Percentiles rank a stretch among this genome's conserved stretches.
Conservation (phyloP, 92 coral and sea anemone genomes). For the Umimayanthus chanpuru region DNA sequence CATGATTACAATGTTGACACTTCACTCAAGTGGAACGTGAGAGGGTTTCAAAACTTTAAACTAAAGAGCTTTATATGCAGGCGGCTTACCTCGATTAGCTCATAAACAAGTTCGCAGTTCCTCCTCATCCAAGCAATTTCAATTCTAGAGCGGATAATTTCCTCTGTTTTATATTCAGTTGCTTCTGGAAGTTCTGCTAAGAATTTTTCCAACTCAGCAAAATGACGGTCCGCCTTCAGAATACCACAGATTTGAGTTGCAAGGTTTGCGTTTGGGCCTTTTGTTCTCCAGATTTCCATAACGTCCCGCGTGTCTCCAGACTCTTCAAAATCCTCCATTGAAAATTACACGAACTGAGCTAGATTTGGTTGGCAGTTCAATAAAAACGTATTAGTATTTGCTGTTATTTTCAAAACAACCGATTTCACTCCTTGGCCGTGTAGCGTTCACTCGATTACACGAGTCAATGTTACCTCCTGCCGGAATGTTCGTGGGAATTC, state of each 20-base stretch:
- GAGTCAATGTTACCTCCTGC: not conserved
- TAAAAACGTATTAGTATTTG: not conserved
- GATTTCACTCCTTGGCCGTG: not conserved
- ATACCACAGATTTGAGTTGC: conserved; percentile 51
- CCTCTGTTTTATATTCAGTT: conserved; percentile 27
- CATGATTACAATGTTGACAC: conserved; percentile 24
- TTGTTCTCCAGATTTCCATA: conserved; percentile 22
- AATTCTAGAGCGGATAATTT: conserved; percentile 47
- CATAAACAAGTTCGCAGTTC: conserved; percentile 49
- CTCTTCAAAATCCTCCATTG: conserved; percentile 18
- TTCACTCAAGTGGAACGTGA: conserved; percentile 31
- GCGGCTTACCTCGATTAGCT: conserved; percentile 47
- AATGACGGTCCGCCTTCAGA: conserved; percentile 30
- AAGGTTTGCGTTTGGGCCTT: conserved; percentile 33
- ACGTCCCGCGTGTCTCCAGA: not conserved
- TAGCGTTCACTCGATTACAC: not conserved
- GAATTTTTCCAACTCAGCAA: conserved; percentile 43
- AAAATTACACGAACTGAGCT: conserved; percentile 27
- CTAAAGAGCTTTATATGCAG: no score
- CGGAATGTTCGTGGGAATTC: conserved; percentile 27
- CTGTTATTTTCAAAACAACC: conserved; percentile 2
- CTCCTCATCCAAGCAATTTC: conserved; percentile 35
- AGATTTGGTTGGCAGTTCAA: not conserved
- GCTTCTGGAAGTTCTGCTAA: conserved; percentile 46
- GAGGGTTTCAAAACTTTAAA: no score